phyloP scores from a whole-genome alignment of 1,140 invertebrate genomes.

The Drosophila hydei region DNA sequence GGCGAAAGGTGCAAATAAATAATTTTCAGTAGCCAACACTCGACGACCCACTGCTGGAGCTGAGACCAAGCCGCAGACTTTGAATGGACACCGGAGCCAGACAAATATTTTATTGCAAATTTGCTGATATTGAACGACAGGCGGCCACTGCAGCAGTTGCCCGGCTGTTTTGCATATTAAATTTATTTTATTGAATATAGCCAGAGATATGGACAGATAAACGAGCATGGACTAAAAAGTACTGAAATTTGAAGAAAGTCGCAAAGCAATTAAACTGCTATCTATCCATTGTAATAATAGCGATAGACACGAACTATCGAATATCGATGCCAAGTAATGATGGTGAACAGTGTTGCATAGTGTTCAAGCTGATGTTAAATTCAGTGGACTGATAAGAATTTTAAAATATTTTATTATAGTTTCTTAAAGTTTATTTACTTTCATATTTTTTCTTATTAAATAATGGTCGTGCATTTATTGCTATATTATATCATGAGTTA shows the following conservation, averaged over 20 bases:
- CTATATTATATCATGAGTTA: too few species aligned
- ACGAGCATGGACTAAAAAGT: slow-evolving; percentile 47
- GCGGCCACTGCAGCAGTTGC: slow-evolving; percentile 49
- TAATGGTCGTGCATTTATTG: too few species aligned
- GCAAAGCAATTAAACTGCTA: background rate
- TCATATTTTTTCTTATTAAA: too few species aligned
- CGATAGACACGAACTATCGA: background rate
- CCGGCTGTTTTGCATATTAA: slow-evolving; percentile 78
- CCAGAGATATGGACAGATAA: slow-evolving; percentile 49
- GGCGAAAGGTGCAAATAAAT: slow-evolving; percentile 81
- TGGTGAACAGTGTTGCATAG: background rate
- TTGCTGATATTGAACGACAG: slow-evolving; percentile 79
- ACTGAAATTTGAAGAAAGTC: slow-evolving; percentile 1
- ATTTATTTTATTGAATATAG: slow-evolving; percentile 81
- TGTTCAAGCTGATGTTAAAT: background rate
- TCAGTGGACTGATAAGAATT: too few species aligned
- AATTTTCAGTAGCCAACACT: slow-evolving; percentile 72
- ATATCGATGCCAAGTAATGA: background rate
- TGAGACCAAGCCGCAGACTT: slow-evolving; percentile 1
- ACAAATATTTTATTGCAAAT: slow-evolving; percentile 82
- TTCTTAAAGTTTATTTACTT: too few species aligned
- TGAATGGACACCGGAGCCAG: slow-evolving; percentile 55
- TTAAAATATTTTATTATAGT: too few species aligned
- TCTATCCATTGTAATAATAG: background rate
- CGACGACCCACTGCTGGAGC: slow-evolving; percentile 56